Base-by-base conservation (phyloP, 2,113 vertebrate genomes). In the Entosphenus tridentatus region DNA sequence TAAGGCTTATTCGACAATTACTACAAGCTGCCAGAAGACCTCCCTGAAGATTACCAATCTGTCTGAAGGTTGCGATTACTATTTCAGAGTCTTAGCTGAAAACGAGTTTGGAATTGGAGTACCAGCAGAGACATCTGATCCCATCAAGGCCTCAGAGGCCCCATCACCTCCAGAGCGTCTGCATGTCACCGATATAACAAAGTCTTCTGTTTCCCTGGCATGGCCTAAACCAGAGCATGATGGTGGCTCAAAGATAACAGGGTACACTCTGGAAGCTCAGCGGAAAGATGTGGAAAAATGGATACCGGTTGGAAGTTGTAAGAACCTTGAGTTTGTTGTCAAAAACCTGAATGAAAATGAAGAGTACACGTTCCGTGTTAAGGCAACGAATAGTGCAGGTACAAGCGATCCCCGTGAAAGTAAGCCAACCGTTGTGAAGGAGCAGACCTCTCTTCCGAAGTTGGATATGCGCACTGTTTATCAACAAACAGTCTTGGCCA, bases 51-150 rank as follows among this genome's bases (percentile, higher is more conserved):
- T 98, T 73, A 74, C 80, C 56, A 87, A 88, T 58, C 78, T 98
- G 70, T 76, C 83, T 69, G 93, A 98, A 76, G 93, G 93, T 1
- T 89, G 84, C 71, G 90, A 98, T 76, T 98, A 98, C 77, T 98
- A 89, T 75, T 98, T 98, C 74, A 87, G 89, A 82, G 89, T 98
- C 17, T 81, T 80, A 76, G 93, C 90, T 71, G 92, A 98, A 80
- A 98, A 98, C 70, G 93, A 98, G 75, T 96, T 87, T 6, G 93
- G 93, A 70, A 88, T 95, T 74, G 93, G 93, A 69, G 92, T 91
- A 67, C 82, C 89, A 12, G 76, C 80, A 70, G 93, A 98, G 82
- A 98, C 88, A 39, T 3, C 80, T 70, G 90, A 98, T 75, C 89
- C 92, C 21, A 78, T 98, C 18, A 87, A 78, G 77, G 93, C 87